Percentiles rank a stretch among this genome's conserved stretches.
These are phyloP conservation scores for Phyllopteryx taeniolatus DNA, from an alignment of 2,113 vertebrate genomes.

Conservation along the genomic window DNA sequence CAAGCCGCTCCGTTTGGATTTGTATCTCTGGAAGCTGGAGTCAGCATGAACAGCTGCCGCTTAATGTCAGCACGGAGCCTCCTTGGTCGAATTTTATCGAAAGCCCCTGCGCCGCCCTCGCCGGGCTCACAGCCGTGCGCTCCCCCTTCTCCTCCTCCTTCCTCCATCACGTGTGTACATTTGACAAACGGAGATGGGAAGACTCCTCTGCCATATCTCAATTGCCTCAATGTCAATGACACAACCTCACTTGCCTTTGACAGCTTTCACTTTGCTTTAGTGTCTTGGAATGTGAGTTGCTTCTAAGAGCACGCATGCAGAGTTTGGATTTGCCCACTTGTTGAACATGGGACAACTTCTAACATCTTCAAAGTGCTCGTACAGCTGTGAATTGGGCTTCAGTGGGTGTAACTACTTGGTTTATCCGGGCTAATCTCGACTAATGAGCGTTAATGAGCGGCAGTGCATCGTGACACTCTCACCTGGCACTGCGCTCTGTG, in stretches of 20 bases:
- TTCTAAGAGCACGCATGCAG: slow-evolving; percentile 29
- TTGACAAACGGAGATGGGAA: slow-evolving; percentile 39
- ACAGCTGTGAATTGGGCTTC: neutral
- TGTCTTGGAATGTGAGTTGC: slow-evolving; percentile 31
- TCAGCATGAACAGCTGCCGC: slow-evolving; percentile 56
- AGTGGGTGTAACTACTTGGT: slow-evolving; percentile 20
- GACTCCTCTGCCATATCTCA: slow-evolving; percentile 34
- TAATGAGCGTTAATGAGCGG: slow-evolving; percentile 58
- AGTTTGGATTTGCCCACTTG: slow-evolving; percentile 2
- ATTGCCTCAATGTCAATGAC: slow-evolving; percentile 50
- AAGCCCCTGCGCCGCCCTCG: slow-evolving; percentile 16
- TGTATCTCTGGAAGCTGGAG: slow-evolving; percentile 46
- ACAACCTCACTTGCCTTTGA: slow-evolving; percentile 37
- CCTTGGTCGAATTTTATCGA: slow-evolving; percentile 35
- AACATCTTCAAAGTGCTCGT: neutral
- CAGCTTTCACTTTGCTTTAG: slow-evolving; percentile 50
- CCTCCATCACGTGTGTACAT: slow-evolving; percentile 10
- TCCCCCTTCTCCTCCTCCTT: slow-evolving; percentile 22
- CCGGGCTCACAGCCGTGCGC: slow-evolving; percentile 20
- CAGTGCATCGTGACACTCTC: slow-evolving; percentile 39
- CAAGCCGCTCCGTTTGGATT: slow-evolving; percentile 54
- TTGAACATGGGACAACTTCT: neutral
- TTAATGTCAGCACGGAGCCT: slow-evolving; percentile 47
- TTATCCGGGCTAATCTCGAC: slow-evolving; percentile 59
- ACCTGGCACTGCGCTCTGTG: slow-evolving; percentile 49